Conservation (phyloP, 2,113 vertebrate genomes). For the Clupea harengus region DNA sequence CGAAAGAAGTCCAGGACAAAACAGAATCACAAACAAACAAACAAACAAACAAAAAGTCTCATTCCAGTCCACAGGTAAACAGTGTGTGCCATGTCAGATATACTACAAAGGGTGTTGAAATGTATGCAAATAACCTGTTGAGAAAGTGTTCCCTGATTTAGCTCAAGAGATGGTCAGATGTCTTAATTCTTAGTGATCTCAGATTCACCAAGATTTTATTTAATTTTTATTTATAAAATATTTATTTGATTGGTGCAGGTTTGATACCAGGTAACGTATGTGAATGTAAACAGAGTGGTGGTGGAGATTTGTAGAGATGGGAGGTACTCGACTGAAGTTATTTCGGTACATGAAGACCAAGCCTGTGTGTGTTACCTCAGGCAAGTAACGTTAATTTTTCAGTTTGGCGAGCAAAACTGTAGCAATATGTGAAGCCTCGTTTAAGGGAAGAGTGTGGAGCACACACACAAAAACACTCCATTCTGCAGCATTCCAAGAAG, state of each 20-base stretch:
- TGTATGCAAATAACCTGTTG: not conserved
- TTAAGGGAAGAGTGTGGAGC: not conserved
- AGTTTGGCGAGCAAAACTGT: not conserved
- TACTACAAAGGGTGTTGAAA: not conserved
- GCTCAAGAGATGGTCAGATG: not conserved
- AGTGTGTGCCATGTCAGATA: not conserved
- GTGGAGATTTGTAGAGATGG: not conserved
- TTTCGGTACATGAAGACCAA: not conserved
- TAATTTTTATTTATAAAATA: constrained; percentile 3
- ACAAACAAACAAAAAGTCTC: not conserved
- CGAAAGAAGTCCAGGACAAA: not conserved
- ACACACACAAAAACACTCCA: not conserved
- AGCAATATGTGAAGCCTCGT: not conserved
- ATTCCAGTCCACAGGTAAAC: not conserved
- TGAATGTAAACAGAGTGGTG: not conserved
- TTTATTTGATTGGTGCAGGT: not conserved
- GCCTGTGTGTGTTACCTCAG: not conserved
- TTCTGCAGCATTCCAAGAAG: not conserved
- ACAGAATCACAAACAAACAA: not conserved
- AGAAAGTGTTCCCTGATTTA: not conserved
- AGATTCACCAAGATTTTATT: not conserved
- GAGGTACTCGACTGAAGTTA: not conserved
- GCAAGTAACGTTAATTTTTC: not conserved
- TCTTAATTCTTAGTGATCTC: not conserved
- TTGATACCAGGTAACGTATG: not conserved